These are phyloP conservation scores for Brachionus paranguensis DNA, from an alignment of 1,140 invertebrate genomes.

Conservation along the genomic window DNA sequence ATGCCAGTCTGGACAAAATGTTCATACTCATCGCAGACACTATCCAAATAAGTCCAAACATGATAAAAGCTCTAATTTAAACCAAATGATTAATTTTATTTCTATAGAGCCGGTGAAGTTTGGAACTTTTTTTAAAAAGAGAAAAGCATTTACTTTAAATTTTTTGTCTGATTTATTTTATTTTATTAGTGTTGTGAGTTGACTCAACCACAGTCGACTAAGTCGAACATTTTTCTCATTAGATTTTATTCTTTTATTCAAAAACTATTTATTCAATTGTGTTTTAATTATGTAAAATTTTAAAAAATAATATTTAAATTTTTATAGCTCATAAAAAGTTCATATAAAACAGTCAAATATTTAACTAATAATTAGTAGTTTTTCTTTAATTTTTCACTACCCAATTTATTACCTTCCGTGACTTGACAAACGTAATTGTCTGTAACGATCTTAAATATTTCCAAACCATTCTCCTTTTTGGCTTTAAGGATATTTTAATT, in stretches of 20 bases:
- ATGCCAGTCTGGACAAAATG: slow-evolving; percentile 48
- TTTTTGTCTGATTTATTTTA: too few species aligned
- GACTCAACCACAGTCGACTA: too few species aligned
- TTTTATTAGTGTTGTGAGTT: neutral
- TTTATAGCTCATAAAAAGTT: too few species aligned
- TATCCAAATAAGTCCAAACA: slow-evolving; percentile 48
- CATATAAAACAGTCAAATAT: neutral
- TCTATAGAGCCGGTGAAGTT: too few species aligned
- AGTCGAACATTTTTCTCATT: too few species aligned
- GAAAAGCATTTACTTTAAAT: too few species aligned
- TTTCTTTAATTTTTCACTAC: neutral
- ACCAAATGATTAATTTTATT: neutral
- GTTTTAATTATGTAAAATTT: too few species aligned
- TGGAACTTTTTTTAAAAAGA: too few species aligned
- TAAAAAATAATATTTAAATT: too few species aligned
- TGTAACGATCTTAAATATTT: neutral
- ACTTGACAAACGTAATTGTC: neutral
- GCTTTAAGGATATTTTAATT: neutral
- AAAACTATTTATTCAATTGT: too few species aligned
- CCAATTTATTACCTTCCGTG: neutral
- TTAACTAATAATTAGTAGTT: neutral
- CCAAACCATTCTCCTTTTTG: neutral
- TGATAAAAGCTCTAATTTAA: slow-evolving; percentile 43
- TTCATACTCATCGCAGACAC: slow-evolving; percentile 46
- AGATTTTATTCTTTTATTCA: too few species aligned